Percentiles rank a stretch among this genome's conserved stretches.
Evolutionary conservation across 2,797 vertebrate species (phyloP).

Genomic region (Lophotriccus pileatus): DNA sequence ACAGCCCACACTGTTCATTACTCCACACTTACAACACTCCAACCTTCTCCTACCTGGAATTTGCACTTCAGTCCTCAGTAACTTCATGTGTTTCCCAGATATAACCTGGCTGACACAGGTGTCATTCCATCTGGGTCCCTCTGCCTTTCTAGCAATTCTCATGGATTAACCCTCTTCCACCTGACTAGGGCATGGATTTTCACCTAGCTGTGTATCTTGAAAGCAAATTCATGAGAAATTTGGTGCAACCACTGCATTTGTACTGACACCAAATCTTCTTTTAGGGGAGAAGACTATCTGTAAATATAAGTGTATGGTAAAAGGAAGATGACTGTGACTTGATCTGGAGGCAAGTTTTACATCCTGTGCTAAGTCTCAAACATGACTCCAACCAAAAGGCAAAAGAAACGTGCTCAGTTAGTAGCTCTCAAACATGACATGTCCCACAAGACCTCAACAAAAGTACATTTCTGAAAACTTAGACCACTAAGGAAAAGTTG

Average conservation of each 20-base stretch:
- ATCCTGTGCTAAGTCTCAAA: background rate
- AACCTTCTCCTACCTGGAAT: background rate
- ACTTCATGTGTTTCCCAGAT: background rate
- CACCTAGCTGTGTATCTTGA: background rate
- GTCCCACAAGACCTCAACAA: background rate
- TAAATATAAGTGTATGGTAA: background rate
- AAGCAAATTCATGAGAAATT: background rate
- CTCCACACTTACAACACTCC: background rate
- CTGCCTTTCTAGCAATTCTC: background rate
- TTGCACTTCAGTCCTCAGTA: background rate
- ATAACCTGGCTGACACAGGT: background rate
- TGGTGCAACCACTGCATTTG: background rate
- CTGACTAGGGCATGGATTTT: background rate
- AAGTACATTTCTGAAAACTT: conserved; percentile 19
- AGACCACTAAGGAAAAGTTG: background rate
- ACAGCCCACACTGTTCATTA: background rate
- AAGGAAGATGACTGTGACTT: background rate
- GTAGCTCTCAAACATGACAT: background rate
- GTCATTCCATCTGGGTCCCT: background rate
- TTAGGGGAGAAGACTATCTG: background rate
- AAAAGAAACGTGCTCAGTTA: background rate
- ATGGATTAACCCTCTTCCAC: background rate
- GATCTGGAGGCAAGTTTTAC: background rate
- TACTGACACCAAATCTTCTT: background rate
- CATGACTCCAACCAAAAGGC: background rate